phyloP scores from a whole-genome alignment of 2,797 vertebrate genomes.

The Borostomias antarcticus region DNA sequence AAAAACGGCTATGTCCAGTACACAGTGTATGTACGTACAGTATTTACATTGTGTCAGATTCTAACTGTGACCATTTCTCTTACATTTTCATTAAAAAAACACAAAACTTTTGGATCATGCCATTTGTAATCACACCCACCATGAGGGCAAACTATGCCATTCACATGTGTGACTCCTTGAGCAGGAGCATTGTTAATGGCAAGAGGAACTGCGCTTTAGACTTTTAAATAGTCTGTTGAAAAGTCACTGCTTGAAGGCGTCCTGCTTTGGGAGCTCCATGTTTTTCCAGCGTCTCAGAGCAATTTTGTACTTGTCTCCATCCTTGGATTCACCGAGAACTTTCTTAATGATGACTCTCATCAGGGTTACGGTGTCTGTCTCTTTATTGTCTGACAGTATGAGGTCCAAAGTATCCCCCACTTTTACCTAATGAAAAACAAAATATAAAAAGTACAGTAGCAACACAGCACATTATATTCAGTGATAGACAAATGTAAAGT shows the following conservation, averaged over 20 bases:
- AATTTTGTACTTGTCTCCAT: slow-evolving; percentile 83
- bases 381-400: slow-evolving; percentile 82
- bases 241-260: slow-evolving; percentile 65
- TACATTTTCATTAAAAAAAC: too few relatives aligned
- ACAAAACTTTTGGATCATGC: too few relatives aligned
- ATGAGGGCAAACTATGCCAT: not conserved
- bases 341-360: slow-evolving; percentile 87
- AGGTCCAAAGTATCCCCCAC: slow-evolving; percentile 90
- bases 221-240: not conserved
- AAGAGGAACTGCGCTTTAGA: not conserved
- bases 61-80: not conserved
- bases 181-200: not conserved
- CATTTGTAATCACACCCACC: not conserved
- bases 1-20: too few relatives aligned
- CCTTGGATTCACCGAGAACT: slow-evolving; percentile 74
- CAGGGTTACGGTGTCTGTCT: slow-evolving; percentile 80
- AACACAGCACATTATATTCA: not conserved
- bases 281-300: slow-evolving; percentile 88
- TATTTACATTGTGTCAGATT: too few relatives aligned
- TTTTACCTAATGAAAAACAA: slow-evolving; percentile 82
- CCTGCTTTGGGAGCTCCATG: slow-evolving; percentile 81
- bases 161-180: not conserved
- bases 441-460: not conserved
- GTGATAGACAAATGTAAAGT: not conserved
- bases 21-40: too few relatives aligned